Percentiles rank a stretch among this genome's conserved stretches.
Evolutionary conservation across 1,140 invertebrate species (phyloP).

Genomic region (Idris sp.): DNA sequence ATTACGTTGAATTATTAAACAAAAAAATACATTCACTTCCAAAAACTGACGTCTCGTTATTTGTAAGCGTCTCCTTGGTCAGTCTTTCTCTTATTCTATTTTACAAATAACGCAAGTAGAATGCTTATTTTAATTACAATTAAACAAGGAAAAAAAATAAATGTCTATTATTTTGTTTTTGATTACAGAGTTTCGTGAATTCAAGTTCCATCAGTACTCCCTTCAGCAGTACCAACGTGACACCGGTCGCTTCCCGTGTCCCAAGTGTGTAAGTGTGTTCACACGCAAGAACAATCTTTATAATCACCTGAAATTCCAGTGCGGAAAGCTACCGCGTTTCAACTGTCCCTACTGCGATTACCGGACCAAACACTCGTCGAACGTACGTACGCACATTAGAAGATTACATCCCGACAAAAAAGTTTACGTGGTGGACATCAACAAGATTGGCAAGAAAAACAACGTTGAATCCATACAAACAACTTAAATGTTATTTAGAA

Average conservation of each 20-base stretch:
- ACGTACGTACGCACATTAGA: conserved; percentile 71
- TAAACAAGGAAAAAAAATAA: neutral
- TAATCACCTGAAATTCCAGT: conserved; percentile 80
- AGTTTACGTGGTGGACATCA: conserved; percentile 62
- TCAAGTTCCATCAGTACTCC: conserved; percentile 10
- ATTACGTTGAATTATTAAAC: conserved; percentile 43
- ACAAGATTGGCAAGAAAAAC: conserved; percentile 9
- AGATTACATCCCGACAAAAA: conserved; percentile 61
- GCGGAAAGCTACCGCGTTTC: conserved; percentile 80
- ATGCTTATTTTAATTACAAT: no score
- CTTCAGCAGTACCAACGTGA: conserved; percentile 9
- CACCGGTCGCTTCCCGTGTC: conserved; percentile 18
- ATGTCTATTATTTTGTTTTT: conserved; percentile 9
- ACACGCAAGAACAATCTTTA: conserved; percentile 81
- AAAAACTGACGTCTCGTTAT: conserved; percentile 21
- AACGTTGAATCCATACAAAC: no score
- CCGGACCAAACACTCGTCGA: conserved; percentile 66
- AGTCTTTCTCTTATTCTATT: no score
- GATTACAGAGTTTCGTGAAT: conserved; percentile 27
- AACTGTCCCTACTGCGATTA: conserved; percentile 78
- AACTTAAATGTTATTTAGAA: no score
- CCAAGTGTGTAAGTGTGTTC: conserved; percentile 75
- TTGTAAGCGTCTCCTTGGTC: neutral
- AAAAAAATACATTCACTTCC: conserved; percentile 40
- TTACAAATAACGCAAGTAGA: no score